These are phyloP conservation scores for Eulithis prunata DNA, from an alignment of 2,888 invertebrate genomes.

Conservation along the genomic window DNA sequence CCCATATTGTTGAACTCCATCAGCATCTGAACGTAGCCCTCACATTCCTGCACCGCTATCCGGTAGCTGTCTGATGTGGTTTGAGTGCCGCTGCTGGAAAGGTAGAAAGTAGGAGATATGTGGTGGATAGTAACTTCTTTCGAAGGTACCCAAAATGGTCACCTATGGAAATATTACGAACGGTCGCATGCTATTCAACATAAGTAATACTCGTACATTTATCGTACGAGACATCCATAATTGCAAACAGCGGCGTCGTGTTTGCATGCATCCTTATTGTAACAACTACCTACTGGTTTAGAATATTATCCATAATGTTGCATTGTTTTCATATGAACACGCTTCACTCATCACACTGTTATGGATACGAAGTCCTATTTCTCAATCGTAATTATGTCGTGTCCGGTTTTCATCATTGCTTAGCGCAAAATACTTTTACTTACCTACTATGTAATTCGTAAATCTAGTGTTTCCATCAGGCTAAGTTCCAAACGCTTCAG, in stretches of 20 bases:
- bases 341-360: neutral
- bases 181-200: too few species aligned
- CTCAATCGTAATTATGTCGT: too few species aligned
- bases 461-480: too few species aligned
- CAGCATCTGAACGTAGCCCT: constrained; percentile 94
- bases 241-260: neutral
- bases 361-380: neutral
- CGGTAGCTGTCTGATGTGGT: constrained; percentile 86
- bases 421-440: too few species aligned
- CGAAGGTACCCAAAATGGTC: too few species aligned
- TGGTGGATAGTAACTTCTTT: too few species aligned
- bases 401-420: too few species aligned
- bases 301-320: neutral
- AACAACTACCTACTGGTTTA: neutral
- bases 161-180: too few species aligned
- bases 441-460: too few species aligned
- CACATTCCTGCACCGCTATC: constrained; percentile 92
- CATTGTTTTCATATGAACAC: neutral
- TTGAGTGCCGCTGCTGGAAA: constrained; percentile 62
- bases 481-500: too few species aligned
- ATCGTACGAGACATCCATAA: neutral
- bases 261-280: neutral
- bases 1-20: constrained; percentile 98
- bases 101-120: neutral
- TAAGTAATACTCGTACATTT: neutral